These are phyloP conservation scores for Thamnophis elegans DNA, from an alignment of 2,797 vertebrate species.

Conservation along the genomic window DNA sequence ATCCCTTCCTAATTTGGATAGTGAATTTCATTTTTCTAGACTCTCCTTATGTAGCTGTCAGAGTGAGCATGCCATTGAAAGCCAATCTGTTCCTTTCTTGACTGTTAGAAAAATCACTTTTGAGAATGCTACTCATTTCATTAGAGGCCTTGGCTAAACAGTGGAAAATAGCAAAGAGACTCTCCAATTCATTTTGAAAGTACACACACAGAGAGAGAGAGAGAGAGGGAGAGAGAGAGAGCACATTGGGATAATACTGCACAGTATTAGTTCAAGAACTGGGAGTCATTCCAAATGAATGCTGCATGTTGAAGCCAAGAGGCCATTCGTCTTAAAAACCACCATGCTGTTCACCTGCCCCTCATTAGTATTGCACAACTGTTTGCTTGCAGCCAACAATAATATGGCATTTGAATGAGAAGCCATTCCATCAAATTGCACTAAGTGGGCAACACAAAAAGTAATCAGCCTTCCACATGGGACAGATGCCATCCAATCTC, in stretches of 20 bases:
- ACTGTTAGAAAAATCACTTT: slow-evolving; percentile 14
- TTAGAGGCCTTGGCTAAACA: slow-evolving; percentile 37
- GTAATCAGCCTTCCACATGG: not conserved
- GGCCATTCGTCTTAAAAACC: slow-evolving; percentile 37
- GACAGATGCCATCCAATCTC: not conserved
- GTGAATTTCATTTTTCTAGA: not conserved
- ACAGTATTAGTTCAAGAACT: slow-evolving; percentile 38
- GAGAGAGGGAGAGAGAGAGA: not conserved
- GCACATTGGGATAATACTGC: slow-evolving; percentile 44
- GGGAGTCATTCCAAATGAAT: slow-evolving; percentile 50
- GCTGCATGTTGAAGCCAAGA: slow-evolving; percentile 36
- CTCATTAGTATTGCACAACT: slow-evolving; percentile 10
- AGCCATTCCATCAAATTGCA: slow-evolving; percentile 28
- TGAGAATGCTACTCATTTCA: slow-evolving; percentile 35
- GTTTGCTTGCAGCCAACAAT: slow-evolving; percentile 26
- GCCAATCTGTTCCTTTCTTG: slow-evolving; percentile 27
- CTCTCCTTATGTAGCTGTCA: not conserved
- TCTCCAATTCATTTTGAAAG: slow-evolving; percentile 38
- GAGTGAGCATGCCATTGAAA: not conserved
- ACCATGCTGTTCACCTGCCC: slow-evolving; percentile 32
- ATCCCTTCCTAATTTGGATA: not conserved
- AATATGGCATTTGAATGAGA: slow-evolving; percentile 43
- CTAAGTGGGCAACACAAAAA: slow-evolving; percentile 16
- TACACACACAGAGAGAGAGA: not conserved
- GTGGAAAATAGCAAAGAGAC: slow-evolving; percentile 38